Evolutionary conservation across 2,113 vertebrate genomes (phyloP).

Genomic region (Proterorhinus semilunaris): DNA sequence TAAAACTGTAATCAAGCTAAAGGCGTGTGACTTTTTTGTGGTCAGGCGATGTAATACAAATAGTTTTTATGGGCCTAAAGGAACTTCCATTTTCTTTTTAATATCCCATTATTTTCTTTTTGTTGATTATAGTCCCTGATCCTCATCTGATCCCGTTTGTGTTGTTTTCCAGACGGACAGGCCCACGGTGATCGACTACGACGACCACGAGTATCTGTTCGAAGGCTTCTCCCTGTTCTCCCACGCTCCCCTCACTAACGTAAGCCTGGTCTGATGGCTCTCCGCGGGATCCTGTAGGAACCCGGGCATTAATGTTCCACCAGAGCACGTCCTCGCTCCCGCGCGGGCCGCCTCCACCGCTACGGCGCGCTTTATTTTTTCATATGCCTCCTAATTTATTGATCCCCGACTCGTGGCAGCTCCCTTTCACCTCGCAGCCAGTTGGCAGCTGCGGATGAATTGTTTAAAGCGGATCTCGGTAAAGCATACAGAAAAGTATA

Average conservation of each 20-base stretch:
- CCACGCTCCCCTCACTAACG: slow-evolving; percentile 89
- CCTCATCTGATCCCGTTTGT: not conserved
- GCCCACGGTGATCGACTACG: slow-evolving; percentile 96
- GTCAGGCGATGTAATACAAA: no score
- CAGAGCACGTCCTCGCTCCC: not conserved
- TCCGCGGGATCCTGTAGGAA: not conserved
- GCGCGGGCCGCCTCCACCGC: not conserved
- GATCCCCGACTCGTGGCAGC: not conserved
- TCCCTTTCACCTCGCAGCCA: slow-evolving; percentile 5
- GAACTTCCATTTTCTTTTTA: no score
- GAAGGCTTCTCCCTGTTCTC: slow-evolving; percentile 98
- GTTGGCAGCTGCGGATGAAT: not conserved
- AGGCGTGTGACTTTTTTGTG: no score
- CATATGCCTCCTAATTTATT: slow-evolving; percentile 10
- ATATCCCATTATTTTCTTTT: not conserved
- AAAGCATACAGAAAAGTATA: not conserved
- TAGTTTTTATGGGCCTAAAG: no score
- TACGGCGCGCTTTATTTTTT: not conserved
- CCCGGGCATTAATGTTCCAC: slow-evolving; percentile 6
- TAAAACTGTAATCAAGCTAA: no score
- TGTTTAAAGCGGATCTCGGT: not conserved
- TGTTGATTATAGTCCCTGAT: not conserved
- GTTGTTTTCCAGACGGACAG: slow-evolving; percentile 85
- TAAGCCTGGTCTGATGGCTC: slow-evolving; percentile 71
- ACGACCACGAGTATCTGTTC: slow-evolving; percentile 98